Base-by-base conservation (phyloP, 1,140 invertebrate species). In the Brachionus plicatilis region DNA sequence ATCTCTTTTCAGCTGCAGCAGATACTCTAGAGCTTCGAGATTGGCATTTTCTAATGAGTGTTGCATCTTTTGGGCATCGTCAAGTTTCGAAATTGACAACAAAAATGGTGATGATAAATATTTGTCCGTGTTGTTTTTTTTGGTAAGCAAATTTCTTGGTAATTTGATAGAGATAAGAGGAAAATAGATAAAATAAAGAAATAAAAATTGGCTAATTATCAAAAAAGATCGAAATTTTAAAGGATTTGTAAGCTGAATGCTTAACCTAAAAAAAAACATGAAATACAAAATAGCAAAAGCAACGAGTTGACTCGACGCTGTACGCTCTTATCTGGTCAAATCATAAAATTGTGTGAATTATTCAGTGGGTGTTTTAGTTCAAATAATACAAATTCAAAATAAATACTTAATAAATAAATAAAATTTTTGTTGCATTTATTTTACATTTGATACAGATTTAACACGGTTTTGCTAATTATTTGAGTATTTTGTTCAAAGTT, bases 1-100 rank as follows among this genome's bases (percentile, higher is more conserved):
- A 3, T 82, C 79, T 37, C 53, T 60, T 68, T 82, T 82, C 6
- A 82, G 27, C 27, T 82, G 53, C 5, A 82, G 37, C 12, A 82
- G 60, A 82, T 82, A 82, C n/a, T 82, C 79, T n/a, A 82, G 53
- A 29, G 65, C 43, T 41, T 65, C 79, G 8, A 82, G 43, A 65
- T 82, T 82, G 53, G 53, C 79, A 65, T 60, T 82, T 20, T 82
- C 79, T 45, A 60, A 65, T 29, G 17, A 24, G 24, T 60, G 37
- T 47, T 82, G 79, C 79, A 82, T 82, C 53, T 68, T 60, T 60
- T 12, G 20, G 17, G 20, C 72, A 76, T 76, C 72, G 24, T 76
- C 72, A 50, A 76, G 47, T 14, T 76, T 76, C 33, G 45, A 50
- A 37, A 72, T 72, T 72, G 68, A 72, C 37, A 72, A 20, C 12